Evolutionary conservation across 2,113 vertebrate species (phyloP), one percentile per base, ranked within the genome.

Genomic region (Cyprinus carpio): DNA sequence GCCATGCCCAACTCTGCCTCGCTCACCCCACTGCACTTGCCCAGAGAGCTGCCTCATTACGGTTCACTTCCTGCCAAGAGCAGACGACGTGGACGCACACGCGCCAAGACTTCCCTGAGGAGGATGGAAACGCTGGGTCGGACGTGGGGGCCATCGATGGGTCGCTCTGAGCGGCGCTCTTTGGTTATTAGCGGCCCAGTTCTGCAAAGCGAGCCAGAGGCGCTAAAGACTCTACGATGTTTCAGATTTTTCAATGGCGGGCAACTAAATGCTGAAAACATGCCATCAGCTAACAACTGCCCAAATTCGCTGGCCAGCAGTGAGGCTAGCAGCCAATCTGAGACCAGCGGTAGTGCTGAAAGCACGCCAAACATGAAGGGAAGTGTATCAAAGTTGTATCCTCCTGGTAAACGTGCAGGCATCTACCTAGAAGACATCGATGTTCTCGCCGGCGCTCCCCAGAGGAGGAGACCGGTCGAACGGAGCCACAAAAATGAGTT

Each of bases 371-470:
- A 87, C 80, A 58, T 92, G 54, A 95, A 94, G 88, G 95, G 95
- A 27, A 90, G 87, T 0, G 94, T 88, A 8, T 87, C 91, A 76
- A 91, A 94, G 31, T 93, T 94, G 76, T 90, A 96, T 49, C 94
- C 93, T 65, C 94, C 93, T 92, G 92, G 84, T 84, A 99, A 98
- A 91, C 96, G 97, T 12, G 95, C 96, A 58, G 97, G 97, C 84
- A 94, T 97, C 94, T 99, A 98, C 88, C 89, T 99, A 76, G 98
- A 98, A 64, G 97, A 99, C 84, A 89, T 97, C 72, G 96, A 97
- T 71, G 92, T 99, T 85, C 95, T 96, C 83, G 91, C 95, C 46
- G 91, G 92, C 49, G 43, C 91, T 0, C 91, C 89, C 27, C 87
- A 91, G n/a, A 92, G 94, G 40, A 93, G 89, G 86, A 94, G 94